These are phyloP conservation scores for Zonitis immaculata DNA, from an alignment of 2,888 invertebrate genomes.

Conservation along the genomic window DNA sequence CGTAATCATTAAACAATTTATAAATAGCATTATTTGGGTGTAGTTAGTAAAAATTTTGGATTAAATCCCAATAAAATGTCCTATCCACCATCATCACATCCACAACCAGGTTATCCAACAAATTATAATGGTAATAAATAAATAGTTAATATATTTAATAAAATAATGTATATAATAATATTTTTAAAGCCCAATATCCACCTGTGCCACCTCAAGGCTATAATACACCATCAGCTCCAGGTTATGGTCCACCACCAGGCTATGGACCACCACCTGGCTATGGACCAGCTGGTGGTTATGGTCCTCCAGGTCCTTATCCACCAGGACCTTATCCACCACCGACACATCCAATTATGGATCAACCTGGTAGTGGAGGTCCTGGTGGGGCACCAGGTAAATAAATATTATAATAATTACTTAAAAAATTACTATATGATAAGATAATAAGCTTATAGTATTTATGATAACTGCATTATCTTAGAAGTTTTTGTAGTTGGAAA, in stretches of 20 bases:
- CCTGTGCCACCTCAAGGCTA: conserved; percentile 28
- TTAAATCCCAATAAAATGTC: conserved; percentile 15
- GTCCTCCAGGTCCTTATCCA: conserved; percentile 31
- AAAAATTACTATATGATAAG: conserved; percentile 16
- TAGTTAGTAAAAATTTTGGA: background rate
- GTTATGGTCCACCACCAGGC: conserved; percentile 29
- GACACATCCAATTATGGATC: conserved; percentile 19
- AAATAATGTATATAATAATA: background rate
- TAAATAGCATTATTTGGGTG: background rate
- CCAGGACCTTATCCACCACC: conserved; percentile 32
- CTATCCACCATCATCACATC: conserved; percentile 34
- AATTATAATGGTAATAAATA: background rate
- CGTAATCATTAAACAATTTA: background rate
- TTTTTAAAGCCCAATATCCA: conserved; percentile 16
- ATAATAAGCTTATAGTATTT: background rate
- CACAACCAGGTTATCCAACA: conserved; percentile 20
- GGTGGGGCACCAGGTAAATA: conserved; percentile 23
- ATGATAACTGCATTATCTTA: background rate
- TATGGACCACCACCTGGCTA: conserved; percentile 30
- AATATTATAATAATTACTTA: conserved; percentile 6
- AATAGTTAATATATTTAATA: background rate
- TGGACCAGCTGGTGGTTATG: conserved; percentile 30
- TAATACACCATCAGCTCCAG: conserved; percentile 31
- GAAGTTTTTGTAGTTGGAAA: too few relatives aligned
- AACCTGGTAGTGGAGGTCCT: conserved; percentile 8